A percentile compares a stretch with the other conserved stretches of the same genome.
Evolutionary conservation across 2,113 vertebrate species (phyloP).

Genomic region (Clarias magur): DNA sequence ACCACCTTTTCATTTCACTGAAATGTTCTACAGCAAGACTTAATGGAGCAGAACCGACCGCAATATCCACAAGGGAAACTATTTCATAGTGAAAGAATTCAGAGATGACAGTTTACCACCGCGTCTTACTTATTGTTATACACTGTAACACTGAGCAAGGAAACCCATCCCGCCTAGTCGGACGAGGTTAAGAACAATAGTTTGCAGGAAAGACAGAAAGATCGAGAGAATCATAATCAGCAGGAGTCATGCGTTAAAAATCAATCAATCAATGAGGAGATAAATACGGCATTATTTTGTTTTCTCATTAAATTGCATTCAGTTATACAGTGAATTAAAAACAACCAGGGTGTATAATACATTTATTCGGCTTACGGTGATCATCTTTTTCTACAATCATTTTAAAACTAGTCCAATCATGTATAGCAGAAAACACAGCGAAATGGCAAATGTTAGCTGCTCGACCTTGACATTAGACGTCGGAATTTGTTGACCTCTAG

Average conservation of each 20-base stretch:
- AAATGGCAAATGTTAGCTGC: neutral
- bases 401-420: neutral
- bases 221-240: neutral
- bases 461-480: constrained; percentile 5
- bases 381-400: neutral
- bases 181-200: neutral
- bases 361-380: neutral
- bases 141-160: neutral
- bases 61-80: neutral
- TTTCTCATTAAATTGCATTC: constrained; percentile 17
- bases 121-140: neutral
- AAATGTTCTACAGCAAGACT: too few species aligned
- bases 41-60: neutral
- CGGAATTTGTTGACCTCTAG: neutral
- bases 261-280: neutral
- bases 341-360: neutral
- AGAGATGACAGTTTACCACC: neutral
- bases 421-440: neutral
- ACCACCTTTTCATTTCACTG: neutral
- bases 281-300: neutral
- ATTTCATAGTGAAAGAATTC: neutral
- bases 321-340: neutral
- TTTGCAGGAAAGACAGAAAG: neutral
- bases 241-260: neutral
- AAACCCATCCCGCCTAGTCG: neutral